Base-by-base conservation (phyloP, 1,140 invertebrate genomes). In the Drosophila mauritiana region DNA sequence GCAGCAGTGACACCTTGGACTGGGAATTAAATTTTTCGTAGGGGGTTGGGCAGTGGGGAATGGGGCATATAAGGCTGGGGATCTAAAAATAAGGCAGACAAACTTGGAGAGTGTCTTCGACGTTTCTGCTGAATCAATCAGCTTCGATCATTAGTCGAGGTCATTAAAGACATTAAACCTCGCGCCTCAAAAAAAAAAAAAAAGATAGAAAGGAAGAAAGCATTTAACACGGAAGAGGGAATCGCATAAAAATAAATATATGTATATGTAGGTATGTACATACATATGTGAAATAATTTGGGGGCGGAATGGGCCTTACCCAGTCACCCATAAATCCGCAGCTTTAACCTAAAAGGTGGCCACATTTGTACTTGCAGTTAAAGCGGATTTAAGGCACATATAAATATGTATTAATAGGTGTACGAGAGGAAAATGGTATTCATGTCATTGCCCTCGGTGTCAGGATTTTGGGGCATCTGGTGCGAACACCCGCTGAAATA, bases 141-240 rank as follows among this genome's bases (percentile, higher is more conserved):
- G 83, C 56, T 74, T 70, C 64, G 78, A 82, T 88, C 82, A 86
- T 88, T 86, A 86, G 82, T 59, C 69, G 62, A 86, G 65, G 78
- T 86, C 82, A 86, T 86, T 86, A 86, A 86, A 82, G 82, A 63
- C 82, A 86, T 88, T 88, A 86, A 78, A 27, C 49, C 25, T 15
- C 46, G 15, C 27, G 13, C 39, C 43, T 34, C 25, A 15, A 22
- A 34, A 13, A 17, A 46, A 43, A 49, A 25, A 43, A 45, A 27
- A 15, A 22, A 51, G 40, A 45, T 22, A 43, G 45, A 22, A 15
- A 52, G 49, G 54, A 53, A 62, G 40, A 55, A 65, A 57, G 56
- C 65, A 77, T 72, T 72, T 72, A 70, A 70, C 64, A 57, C 65
- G 68, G 65, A 70, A 70, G 67, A 48, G 36, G 42, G 51, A 70